Evolutionary conservation across 2,113 vertebrate species (phyloP).

Genomic region (Vulpes ferrilata): DNA sequence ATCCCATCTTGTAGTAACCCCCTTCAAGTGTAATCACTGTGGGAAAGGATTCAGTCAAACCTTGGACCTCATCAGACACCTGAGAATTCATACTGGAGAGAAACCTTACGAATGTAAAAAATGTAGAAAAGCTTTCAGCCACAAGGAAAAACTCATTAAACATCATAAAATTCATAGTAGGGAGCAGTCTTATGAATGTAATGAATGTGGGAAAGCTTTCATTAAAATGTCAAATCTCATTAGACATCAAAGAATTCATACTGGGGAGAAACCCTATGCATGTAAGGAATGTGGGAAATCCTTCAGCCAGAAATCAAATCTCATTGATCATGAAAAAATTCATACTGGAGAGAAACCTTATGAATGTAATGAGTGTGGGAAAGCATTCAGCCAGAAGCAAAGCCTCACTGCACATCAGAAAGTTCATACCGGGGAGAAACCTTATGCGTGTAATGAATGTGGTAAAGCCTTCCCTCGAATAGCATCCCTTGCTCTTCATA

Average conservation of each 20-base stretch:
- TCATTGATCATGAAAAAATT: slow-evolving; percentile 79
- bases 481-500: slow-evolving; percentile 78
- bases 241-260: slow-evolving; percentile 81
- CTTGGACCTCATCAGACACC: slow-evolving; percentile 79
- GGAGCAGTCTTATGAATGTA: slow-evolving; percentile 77
- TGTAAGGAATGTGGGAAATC: slow-evolving; percentile 81
- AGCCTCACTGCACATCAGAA: slow-evolving; percentile 79
- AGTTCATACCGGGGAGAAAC: slow-evolving; percentile 79
- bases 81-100: slow-evolving; percentile 79
- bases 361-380: slow-evolving; percentile 73
- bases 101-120: slow-evolving; percentile 79
- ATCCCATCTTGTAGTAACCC: slow-evolving; percentile 57
- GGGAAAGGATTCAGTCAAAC: slow-evolving; percentile 76
- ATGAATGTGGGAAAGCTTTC: slow-evolving; percentile 77
- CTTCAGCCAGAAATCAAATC: slow-evolving; percentile 79
- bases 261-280: slow-evolving; percentile 80
- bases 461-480: slow-evolving; percentile 80
- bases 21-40: slow-evolving; percentile 81
- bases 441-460: slow-evolving; percentile 80
- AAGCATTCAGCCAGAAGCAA: slow-evolving; percentile 80
- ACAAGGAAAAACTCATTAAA: slow-evolving; percentile 76
- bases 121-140: slow-evolving; percentile 81
- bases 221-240: slow-evolving; percentile 83
- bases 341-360: slow-evolving; percentile 82
- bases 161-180: slow-evolving; percentile 80